Conservation (phyloP, 2,888 invertebrate species). For the Andrena camellia region DNA sequence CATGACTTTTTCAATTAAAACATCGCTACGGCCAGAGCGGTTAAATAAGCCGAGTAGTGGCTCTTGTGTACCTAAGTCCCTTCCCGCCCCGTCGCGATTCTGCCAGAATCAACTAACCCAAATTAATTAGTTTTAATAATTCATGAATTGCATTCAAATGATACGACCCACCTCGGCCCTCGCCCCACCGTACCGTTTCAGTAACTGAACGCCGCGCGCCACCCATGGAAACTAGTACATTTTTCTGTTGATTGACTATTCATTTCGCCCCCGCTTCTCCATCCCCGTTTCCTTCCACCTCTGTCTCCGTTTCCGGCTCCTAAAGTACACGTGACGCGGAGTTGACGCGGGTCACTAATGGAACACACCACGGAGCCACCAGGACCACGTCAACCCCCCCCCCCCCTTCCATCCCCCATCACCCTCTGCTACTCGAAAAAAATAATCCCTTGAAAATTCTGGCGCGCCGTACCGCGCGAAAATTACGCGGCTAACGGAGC, state of each 20-base stretch:
- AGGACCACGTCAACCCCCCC: not conserved
- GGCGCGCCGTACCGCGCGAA: slow-evolving; percentile 53
- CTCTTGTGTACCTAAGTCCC: slow-evolving; percentile 29
- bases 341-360: slow-evolving; percentile 40
- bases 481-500: slow-evolving; percentile 66
- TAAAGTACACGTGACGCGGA: slow-evolving; percentile 37
- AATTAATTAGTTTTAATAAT: slow-evolving; percentile 80
- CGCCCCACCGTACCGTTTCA: not conserved
- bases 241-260: slow-evolving; percentile 75
- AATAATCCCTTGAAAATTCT: slow-evolving; percentile 68
- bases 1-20: slow-evolving; percentile 71
- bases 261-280: slow-evolving; percentile 51
- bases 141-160: slow-evolving; percentile 75
- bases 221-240: slow-evolving; percentile 39
- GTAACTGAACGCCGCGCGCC: slow-evolving; percentile 21
- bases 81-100: slow-evolving; percentile 31
- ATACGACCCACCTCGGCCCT: slow-evolving; percentile 24
- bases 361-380: slow-evolving; percentile 21
- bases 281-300: not conserved
- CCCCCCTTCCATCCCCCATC: not conserved
- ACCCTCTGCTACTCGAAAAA: slow-evolving; percentile 42
- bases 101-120: slow-evolving; percentile 72
- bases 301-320: slow-evolving; percentile 20
- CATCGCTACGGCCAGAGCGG: slow-evolving; percentile 61
- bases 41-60: slow-evolving; percentile 55